These are phyloP conservation scores for Gouania willdenowi DNA, from an alignment of 2,797 vertebrate species.

Conservation along the genomic window DNA sequence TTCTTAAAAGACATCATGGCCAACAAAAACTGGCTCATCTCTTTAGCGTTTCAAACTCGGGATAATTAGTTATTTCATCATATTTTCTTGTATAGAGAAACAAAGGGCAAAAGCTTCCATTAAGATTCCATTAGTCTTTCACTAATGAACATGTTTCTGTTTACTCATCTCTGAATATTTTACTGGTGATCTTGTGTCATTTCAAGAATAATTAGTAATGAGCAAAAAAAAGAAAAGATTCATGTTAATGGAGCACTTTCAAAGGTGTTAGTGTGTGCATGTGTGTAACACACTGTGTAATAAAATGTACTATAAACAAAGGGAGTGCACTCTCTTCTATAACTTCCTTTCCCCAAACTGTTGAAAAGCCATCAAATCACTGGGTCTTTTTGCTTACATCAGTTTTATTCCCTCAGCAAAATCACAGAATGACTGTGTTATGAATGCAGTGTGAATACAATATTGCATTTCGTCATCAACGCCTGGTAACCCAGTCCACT, in stretches of 20 bases:
- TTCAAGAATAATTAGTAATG: constrained; percentile 44
- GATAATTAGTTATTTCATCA: constrained; percentile 48
- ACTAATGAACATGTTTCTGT: constrained; percentile 61
- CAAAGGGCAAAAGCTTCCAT: constrained; percentile 67
- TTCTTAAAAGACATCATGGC: constrained; percentile 40
- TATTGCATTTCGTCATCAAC: constrained; percentile 59
- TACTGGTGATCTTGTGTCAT: constrained; percentile 48
- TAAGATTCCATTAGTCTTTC: constrained; percentile 80
- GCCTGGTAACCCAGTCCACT: constrained; percentile 52
- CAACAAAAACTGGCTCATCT: constrained; percentile 39
- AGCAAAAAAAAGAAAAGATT: constrained; percentile 54
- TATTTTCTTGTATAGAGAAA: constrained; percentile 53
- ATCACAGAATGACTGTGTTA: constrained; percentile 56
- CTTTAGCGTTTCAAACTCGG: constrained; percentile 39
- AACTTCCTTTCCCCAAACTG: too few relatives aligned
- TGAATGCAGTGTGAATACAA: constrained; percentile 61
- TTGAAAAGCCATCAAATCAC: too few relatives aligned
- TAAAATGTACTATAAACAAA: constrained; percentile 46
- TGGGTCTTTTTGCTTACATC: constrained; percentile 5
- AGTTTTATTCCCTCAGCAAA: constrained; percentile 48
- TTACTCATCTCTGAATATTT: constrained; percentile 51
- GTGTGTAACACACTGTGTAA: constrained; percentile 33
- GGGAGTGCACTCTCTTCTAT: too few relatives aligned
- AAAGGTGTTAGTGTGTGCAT: constrained; percentile 17
- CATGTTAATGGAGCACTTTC: constrained; percentile 64